These are phyloP conservation scores for Drosophila hawaiiensis DNA, from an alignment of 2,888 invertebrate species.

Conservation along the genomic window DNA sequence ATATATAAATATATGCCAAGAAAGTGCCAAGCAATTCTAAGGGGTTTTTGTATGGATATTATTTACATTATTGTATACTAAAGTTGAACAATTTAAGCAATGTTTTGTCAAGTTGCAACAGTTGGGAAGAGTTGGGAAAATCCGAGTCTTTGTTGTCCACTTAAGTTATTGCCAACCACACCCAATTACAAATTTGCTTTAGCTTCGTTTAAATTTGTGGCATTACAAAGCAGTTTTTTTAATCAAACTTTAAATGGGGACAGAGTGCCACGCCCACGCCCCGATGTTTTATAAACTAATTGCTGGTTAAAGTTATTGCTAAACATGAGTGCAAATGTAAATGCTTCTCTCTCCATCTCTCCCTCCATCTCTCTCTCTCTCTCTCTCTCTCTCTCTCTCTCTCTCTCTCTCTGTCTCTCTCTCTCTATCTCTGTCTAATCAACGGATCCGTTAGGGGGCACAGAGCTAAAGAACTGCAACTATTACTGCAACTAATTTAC, in stretches of 20 bases:
- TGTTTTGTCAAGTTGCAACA: not conserved
- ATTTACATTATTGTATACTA: not conserved
- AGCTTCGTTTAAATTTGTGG: not conserved
- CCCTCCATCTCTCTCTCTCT: no score
- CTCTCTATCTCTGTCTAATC: not conserved
- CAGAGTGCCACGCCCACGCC: conserved; percentile 49
- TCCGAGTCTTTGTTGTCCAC: not conserved
- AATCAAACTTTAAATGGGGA: conserved; percentile 27
- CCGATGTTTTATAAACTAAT: conserved; percentile 47
- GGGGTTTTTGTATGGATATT: not conserved
- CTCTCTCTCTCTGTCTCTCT: no score
- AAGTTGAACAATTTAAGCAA: not conserved
- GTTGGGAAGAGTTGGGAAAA: not conserved
- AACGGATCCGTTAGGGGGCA: conserved; percentile 58
- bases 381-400: not conserved
- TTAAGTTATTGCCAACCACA: conserved; percentile 7
- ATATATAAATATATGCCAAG: not conserved
- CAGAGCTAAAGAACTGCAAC: conserved; percentile 15
- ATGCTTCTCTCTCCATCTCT: not conserved
- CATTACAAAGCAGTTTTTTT: conserved; percentile 25
- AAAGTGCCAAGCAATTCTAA: not conserved
- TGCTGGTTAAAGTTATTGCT: conserved; percentile 49
- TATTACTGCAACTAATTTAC: conserved; percentile 67
- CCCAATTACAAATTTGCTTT: not conserved
- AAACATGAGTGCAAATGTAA: conserved; percentile 60